Percentiles rank a stretch among this genome's conserved stretches.
These are phyloP conservation scores for Tenualosa ilisha DNA, from an alignment of 2,797 vertebrate species.

Conservation along the genomic window DNA sequence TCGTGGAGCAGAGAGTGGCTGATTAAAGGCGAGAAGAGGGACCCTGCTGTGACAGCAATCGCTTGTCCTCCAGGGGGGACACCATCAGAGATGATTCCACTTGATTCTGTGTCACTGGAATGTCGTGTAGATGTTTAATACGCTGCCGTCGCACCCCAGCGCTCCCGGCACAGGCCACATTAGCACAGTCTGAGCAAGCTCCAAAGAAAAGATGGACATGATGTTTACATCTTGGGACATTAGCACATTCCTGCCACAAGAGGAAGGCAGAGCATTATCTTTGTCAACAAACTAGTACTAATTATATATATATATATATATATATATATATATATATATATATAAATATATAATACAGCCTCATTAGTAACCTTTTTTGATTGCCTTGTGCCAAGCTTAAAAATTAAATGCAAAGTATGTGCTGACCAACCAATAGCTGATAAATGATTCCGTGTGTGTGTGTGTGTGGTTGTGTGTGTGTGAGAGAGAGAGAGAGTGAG, in stretches of 20 bases:
- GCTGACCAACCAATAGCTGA: neutral
- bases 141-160: slow-evolving; percentile 36
- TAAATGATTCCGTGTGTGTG: slow-evolving; percentile 24
- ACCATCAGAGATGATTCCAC: slow-evolving; percentile 44
- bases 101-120: slow-evolving; percentile 51
- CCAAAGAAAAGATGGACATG: neutral
- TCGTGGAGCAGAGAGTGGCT: slow-evolving; percentile 14
- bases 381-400: neutral
- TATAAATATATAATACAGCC: neutral
- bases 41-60: slow-evolving; percentile 21
- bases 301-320: neutral
- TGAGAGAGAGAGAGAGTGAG: neutral
- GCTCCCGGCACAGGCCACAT: slow-evolving; percentile 30
- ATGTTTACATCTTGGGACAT: slow-evolving; percentile 4
- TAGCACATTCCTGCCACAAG: neutral
- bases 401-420: neutral
- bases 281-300: neutral
- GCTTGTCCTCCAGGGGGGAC: slow-evolving; percentile 42
- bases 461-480: neutral
- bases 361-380: neutral
- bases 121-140: slow-evolving; percentile 46
- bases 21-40: slow-evolving; percentile 33
- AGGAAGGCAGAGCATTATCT: neutral
- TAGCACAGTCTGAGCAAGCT: slow-evolving; percentile 36
- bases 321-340: neutral